Evolutionary conservation across 2,113 vertebrate genomes (phyloP).

Genomic region (Mormoops blainvillei): DNA sequence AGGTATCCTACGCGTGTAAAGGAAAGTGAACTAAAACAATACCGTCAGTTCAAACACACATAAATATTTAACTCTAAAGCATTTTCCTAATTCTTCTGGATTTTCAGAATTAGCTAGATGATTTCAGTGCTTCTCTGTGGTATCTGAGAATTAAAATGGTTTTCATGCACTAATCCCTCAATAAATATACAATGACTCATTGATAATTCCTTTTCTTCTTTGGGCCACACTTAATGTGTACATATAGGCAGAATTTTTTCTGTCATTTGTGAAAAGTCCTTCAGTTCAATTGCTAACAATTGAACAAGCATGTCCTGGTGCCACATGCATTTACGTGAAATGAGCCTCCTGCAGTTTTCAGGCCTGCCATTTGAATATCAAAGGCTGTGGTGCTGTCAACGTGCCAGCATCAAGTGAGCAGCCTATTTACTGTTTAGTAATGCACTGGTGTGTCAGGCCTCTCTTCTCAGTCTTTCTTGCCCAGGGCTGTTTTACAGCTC

Average conservation of each 20-base stretch:
- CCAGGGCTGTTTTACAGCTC: slow-evolving; percentile 5
- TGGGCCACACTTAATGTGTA: neutral
- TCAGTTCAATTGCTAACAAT: neutral
- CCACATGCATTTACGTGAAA: neutral
- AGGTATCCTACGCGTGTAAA: neutral
- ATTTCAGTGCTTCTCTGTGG: neutral
- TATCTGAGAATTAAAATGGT: neutral
- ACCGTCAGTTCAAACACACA: neutral
- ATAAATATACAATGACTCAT: neutral
- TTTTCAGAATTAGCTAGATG: neutral
- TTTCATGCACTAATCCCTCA: neutral
- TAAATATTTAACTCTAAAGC: neutral
- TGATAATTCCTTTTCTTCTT: neutral
- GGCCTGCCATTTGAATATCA: neutral
- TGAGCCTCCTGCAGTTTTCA: neutral
- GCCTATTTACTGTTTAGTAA: slow-evolving; percentile 27
- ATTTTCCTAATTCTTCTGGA: neutral
- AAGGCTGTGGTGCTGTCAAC: neutral
- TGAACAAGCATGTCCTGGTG: neutral
- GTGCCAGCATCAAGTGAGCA: neutral
- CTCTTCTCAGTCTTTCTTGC: slow-evolving; percentile 6
- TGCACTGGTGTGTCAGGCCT: neutral
- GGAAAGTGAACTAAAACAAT: neutral
- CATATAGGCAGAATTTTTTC: neutral
- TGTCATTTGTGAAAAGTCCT: neutral